phyloP scores from a whole-genome alignment of 53 echinoderm and acorn worm genomes.

The Hippasteria phrygiana region DNA sequence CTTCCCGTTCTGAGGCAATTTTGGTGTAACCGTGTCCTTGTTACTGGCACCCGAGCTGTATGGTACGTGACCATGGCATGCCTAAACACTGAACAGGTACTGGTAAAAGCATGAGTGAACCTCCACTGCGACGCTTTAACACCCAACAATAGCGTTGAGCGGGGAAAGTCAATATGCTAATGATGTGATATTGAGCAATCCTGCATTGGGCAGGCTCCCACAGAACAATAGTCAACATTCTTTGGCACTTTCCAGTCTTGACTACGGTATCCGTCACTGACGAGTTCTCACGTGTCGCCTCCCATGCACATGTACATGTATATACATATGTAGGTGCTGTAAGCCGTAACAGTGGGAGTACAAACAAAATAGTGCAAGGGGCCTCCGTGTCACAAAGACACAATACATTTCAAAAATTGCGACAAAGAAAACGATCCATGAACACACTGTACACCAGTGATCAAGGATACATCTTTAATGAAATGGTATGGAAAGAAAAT shows the following conservation, averaged over 20 bases:
- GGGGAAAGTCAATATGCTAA: slow-evolving; percentile 55
- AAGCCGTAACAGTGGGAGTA: not conserved
- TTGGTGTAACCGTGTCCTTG: not conserved
- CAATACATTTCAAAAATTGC: not conserved
- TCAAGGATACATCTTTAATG: not conserved
- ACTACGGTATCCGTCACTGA: slow-evolving; percentile 20
- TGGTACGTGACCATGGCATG: not conserved
- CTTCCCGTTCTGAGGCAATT: not conserved
- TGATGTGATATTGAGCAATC: slow-evolving; percentile 30
- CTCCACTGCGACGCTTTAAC: not conserved
- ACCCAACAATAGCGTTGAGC: slow-evolving; percentile 12
- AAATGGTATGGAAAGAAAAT: not conserved
- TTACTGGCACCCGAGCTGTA: not conserved
- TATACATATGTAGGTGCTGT: not conserved
- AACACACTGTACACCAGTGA: not conserved
- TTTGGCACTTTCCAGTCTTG: slow-evolving; percentile 38
- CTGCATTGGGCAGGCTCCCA: not conserved
- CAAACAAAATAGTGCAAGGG: not conserved
- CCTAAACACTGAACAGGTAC: not conserved
- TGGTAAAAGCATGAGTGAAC: slow-evolving; percentile 22
- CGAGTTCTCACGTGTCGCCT: not conserved
- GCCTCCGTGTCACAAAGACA: not conserved
- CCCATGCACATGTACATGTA: not conserved
- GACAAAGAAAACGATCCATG: not conserved
- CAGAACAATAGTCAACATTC: slow-evolving; percentile 30